Evolutionary conservation across 2,113 vertebrate genomes (phyloP).

Genomic region (Petrocephalus microphthalmus): DNA sequence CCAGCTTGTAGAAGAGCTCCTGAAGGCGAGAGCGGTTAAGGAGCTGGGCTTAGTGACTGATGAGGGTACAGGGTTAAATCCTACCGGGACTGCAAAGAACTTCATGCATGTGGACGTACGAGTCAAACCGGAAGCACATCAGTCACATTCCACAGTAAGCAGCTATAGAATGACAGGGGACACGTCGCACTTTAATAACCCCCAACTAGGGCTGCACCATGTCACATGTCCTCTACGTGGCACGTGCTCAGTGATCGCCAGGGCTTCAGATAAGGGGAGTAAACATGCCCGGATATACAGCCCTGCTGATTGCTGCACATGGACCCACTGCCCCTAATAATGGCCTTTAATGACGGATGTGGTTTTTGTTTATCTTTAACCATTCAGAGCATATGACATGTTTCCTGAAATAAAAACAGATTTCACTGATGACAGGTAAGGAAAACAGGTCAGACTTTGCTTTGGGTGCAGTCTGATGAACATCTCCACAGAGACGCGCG

Average conservation of each 20-base stretch:
- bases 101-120: background rate
- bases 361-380: background rate
- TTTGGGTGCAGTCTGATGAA: too few relatives aligned
- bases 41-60: background rate
- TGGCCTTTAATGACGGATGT: background rate
- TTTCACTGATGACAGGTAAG: background rate
- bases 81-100: background rate
- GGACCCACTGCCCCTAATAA: background rate
- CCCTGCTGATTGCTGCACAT: too few relatives aligned
- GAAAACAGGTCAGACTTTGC: too few relatives aligned
- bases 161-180: background rate
- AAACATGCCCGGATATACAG: too few relatives aligned
- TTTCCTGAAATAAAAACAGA: background rate
- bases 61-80: background rate
- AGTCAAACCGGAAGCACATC: background rate
- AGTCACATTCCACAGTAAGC: background rate
- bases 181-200: background rate
- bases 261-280: too few relatives aligned
- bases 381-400: background rate
- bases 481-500: too few relatives aligned
- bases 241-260: too few relatives aligned
- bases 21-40: conserved; percentile 37
- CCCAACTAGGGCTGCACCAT: too few relatives aligned
- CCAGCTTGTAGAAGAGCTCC: conserved; percentile 84
- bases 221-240: too few relatives aligned